phyloP scores from a whole-genome alignment of 1,140 invertebrate species.

The Thereuonema tuberculata region DNA sequence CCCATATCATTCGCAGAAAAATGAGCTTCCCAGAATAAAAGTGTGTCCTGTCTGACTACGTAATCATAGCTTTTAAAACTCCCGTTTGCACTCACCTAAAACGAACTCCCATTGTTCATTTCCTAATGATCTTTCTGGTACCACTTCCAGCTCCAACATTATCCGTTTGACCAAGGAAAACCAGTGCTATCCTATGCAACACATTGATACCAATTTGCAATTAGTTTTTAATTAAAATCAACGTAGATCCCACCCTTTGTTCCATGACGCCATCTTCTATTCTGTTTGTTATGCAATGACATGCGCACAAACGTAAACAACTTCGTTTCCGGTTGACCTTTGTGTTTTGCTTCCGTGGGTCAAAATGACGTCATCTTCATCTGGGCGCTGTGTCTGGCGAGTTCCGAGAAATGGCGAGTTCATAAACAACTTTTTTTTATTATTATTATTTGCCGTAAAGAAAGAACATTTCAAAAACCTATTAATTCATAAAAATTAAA shows the following conservation, averaged over 20 bases:
- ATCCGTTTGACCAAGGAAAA: not conserved
- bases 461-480: too few relatives aligned
- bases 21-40: too few relatives aligned
- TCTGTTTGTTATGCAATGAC: constrained; percentile 2
- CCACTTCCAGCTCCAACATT: constrained; percentile 94
- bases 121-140: constrained; percentile 86
- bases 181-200: not conserved
- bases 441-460: too few relatives aligned
- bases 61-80: not conserved
- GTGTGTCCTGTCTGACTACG: too few relatives aligned
- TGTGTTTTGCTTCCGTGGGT: not conserved
- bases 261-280: constrained; percentile 2
- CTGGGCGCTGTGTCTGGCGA: too few relatives aligned
- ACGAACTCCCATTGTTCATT: constrained; percentile 96
- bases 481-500: too few relatives aligned
- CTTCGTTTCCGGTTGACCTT: not conserved
- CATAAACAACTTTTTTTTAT: too few relatives aligned
- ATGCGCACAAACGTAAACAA: constrained; percentile 1
- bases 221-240: not conserved
- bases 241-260: not conserved
- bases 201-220: not conserved
- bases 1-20: too few relatives aligned
- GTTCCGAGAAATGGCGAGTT: too few relatives aligned
- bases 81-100: constrained; percentile 53
- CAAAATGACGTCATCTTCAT: not conserved